Evolutionary conservation across 2,113 vertebrate genomes (phyloP), one percentile per base, ranked within the genome.

Genomic region (Vombatus ursinus): DNA sequence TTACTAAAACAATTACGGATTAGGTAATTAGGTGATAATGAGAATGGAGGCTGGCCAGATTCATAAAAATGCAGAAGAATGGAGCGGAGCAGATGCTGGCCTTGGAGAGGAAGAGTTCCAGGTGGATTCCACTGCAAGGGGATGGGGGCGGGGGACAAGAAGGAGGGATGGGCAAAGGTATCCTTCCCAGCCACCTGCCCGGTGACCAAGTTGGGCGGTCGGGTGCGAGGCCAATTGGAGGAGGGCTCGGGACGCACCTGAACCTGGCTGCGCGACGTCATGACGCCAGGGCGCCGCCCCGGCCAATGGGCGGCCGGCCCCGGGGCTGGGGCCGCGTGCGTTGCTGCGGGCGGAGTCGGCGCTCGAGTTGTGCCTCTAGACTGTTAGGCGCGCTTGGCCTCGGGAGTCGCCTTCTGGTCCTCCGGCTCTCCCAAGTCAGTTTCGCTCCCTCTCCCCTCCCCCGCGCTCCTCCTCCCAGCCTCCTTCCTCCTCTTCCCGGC

Each of bases 201-300:
- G 0, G 31, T 3, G 57, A 68, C 57, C 14, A 37, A 57, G 54
- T 28, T 28, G 28, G 11, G 57, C 57, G 11, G 0, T 57, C 25
- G 3, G 3, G 49, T 16, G 12, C 50, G 8, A 0, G 5, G 25
- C 94, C 95, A 94, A 95, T 61, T 52, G 93, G 90, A 90, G 54
- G 57, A 50, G 49, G 28, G 90, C 92, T 50, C 7, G 96, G 53
- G 93, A 94, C 96, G 90, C 97, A 23, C 97, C 97, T 95, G 90
- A 95, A 96, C 95, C 96, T 97, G 98, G 92, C 51, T 2, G 28
- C 16, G 0, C 16, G 22, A 97, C 98, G 98, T 98, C 97, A 98
- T 47, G 95, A 97, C 98, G 97, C 95, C 77, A 90, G n/a, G 94
- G 90, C 52, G n/a, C 91, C 95, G 97, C 96, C 91, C 28, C 0